Evolutionary conservation across 2,888 invertebrate genomes (phyloP).

Genomic region (Tetranychus piercei): DNA sequence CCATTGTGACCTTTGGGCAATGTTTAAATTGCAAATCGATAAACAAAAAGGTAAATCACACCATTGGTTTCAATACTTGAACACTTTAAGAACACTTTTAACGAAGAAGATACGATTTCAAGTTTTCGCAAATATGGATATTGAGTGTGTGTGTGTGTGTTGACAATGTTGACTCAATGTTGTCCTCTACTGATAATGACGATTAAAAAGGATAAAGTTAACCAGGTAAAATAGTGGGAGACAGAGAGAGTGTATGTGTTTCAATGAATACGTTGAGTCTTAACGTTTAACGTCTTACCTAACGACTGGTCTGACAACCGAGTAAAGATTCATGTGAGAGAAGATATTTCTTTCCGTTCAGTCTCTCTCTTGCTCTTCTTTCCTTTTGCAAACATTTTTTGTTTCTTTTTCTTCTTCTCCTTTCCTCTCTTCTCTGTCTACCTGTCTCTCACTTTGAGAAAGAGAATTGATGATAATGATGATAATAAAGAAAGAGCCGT

Average conservation of each 20-base stretch:
- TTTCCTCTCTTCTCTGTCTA: neutral
- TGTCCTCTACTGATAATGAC: neutral
- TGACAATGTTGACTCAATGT: no score
- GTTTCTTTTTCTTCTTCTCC: neutral
- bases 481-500: neutral
- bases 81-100: no score
- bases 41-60: no score
- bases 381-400: neutral
- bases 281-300: neutral
- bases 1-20: no score
- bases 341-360: neutral
- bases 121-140: no score
- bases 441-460: neutral
- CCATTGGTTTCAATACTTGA: no score
- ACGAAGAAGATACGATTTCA: no score
- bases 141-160: no score
- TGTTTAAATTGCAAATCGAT: no score
- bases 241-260: neutral
- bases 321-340: neutral
- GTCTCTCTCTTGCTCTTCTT: neutral
- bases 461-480: neutral
- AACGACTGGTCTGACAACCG: neutral
- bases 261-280: neutral
- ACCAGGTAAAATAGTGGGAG: neutral
- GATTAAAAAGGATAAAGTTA: neutral